Evolutionary conservation across 2,888 invertebrate species (phyloP).

Genomic region (Bugulina stolonifera): DNA sequence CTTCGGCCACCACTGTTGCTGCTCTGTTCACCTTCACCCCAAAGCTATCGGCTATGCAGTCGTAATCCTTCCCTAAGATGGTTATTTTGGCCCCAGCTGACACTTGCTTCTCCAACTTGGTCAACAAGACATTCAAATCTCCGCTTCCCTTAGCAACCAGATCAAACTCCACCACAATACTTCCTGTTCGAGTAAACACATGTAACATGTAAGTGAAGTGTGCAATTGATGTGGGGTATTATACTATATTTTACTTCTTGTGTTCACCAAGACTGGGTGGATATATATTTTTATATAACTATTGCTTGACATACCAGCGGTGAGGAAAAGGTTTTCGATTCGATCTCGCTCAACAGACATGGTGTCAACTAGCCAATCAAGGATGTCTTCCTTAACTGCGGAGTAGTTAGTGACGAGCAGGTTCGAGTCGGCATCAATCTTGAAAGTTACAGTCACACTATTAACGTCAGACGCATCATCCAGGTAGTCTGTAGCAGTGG

Average conservation of each 20-base stretch:
- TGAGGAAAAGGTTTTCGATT: background rate
- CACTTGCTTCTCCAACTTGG: background rate
- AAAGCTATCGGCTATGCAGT: background rate
- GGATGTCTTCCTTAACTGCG: background rate
- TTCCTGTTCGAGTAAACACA: background rate
- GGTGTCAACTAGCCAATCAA: background rate
- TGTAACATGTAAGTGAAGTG: background rate
- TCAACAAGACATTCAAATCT: background rate
- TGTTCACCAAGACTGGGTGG: no score
- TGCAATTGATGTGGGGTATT: background rate
- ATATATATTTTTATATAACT: no score
- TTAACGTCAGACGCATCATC: background rate
- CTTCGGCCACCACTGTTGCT: background rate
- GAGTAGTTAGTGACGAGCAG: background rate
- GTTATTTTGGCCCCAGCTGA: background rate
- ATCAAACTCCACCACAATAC: constrained; percentile 16
- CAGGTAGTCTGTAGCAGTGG: background rate
- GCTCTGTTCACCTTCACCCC: background rate
- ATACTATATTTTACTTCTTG: background rate
- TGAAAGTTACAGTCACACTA: background rate
- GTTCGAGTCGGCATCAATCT: background rate
- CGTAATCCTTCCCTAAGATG: background rate
- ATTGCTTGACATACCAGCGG: background rate
- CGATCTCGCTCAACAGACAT: background rate
- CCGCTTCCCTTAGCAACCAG: background rate